Evolutionary conservation across 2,888 invertebrate genomes (phyloP).

Genomic region (Heliconius aoede): DNA sequence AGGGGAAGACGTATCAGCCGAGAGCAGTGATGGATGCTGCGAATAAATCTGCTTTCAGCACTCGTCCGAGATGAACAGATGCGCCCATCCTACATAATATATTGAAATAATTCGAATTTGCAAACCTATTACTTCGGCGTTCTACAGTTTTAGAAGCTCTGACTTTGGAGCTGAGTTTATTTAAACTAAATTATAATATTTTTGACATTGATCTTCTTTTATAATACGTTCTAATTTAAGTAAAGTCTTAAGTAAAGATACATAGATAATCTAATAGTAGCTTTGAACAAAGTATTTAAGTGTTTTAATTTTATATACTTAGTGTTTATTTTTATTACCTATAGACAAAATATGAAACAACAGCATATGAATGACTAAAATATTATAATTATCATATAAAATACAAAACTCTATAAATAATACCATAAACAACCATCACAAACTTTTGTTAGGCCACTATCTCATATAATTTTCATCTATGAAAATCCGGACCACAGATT

Average conservation of each 20-base stretch:
- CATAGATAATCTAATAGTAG: neutral
- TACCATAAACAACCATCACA: neutral
- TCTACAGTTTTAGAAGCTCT: neutral
- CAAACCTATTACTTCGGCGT: conserved; percentile 48
- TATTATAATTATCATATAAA: neutral
- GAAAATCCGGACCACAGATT: neutral
- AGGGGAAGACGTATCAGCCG: conserved; percentile 66
- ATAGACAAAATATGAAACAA: too few relatives aligned
- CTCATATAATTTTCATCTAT: neutral
- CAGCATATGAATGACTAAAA: neutral
- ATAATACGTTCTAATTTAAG: too few relatives aligned
- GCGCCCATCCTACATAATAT: conserved; percentile 61
- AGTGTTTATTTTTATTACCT: neutral
- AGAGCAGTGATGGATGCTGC: conserved; percentile 75
- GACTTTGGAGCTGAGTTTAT: neutral
- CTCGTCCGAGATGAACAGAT: conserved; percentile 63
- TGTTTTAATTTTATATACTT: neutral
- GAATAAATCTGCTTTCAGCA: conserved; percentile 78
- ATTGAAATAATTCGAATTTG: conserved; percentile 52
- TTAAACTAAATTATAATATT: too few relatives aligned
- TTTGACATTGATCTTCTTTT: too few relatives aligned
- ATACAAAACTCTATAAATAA: too few relatives aligned
- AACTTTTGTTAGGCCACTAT: neutral
- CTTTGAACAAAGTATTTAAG: neutral
- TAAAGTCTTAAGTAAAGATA: neutral